Evolutionary conservation across 2,888 invertebrate species (phyloP).

Genomic region (Agrotis segetum): DNA sequence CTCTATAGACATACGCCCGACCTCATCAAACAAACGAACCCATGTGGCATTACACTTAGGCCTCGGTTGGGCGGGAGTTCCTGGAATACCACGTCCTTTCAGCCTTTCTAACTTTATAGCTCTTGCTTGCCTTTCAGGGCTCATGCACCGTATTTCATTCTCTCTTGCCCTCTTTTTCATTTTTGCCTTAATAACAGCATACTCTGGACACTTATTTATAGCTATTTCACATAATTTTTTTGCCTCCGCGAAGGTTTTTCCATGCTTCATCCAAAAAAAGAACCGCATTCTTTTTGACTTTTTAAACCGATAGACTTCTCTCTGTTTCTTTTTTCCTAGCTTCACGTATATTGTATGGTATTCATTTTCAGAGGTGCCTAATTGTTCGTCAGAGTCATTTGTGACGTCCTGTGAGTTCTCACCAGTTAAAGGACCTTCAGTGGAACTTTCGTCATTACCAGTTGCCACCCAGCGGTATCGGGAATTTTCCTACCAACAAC

Average conservation of each 20-base stretch:
- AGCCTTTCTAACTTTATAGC: neutral
- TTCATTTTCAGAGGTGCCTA: neutral
- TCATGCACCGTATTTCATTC: slow-evolving; percentile 7
- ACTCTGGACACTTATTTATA: slow-evolving; percentile 26
- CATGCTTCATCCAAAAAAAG: slow-evolving; percentile 42
- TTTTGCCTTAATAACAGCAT: slow-evolving; percentile 20
- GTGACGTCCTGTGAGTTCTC: slow-evolving; percentile 13
- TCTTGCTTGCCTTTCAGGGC: slow-evolving; percentile 13
- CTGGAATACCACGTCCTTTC: slow-evolving; percentile 4
- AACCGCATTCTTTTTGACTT: slow-evolving; percentile 16
- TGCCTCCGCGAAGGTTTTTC: slow-evolving; percentile 43
- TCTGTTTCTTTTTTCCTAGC: slow-evolving; percentile 9
- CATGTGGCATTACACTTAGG: neutral
- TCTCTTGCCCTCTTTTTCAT: neutral
- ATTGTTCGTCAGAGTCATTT: neutral
- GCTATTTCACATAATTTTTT: slow-evolving; percentile 24
- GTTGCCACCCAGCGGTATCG: slow-evolving; percentile 35
- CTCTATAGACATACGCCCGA: slow-evolving; percentile 20
- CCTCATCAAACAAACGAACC: slow-evolving; percentile 25
- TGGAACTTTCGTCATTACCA: neutral
- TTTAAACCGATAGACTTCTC: neutral
- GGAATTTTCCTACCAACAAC: slow-evolving; percentile 48
- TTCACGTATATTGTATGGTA: slow-evolving; percentile 5
- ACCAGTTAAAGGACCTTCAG: slow-evolving; percentile 1
- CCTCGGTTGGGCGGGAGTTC: neutral